Base-by-base conservation (phyloP, 2,888 invertebrate genomes). In the Ornithoptera alexandrae region DNA sequence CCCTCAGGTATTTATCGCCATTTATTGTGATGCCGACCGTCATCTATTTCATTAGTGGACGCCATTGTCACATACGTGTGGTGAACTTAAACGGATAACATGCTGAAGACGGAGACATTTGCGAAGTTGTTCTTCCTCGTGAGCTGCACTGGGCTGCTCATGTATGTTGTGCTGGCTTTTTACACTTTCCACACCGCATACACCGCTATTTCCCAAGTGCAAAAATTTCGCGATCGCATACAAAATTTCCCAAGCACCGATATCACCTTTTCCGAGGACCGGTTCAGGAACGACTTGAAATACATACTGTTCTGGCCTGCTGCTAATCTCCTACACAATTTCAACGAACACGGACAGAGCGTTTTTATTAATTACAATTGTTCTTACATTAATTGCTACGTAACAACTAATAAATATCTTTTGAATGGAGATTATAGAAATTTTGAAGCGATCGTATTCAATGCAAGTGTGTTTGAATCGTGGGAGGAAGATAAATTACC, bases 51-150 rank as follows among this genome's bases (percentile, higher is more conserved):
- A 72, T 74, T 76, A 65, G 61, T 58, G 69, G 71, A 64, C 72
- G 74, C 72, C 73, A 70, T 71, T 42, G 63, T 70, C 79, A 76
- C 79, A 87, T 87, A 85, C 81, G 80, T 77, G 70, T 83, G 30
- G 74, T 81, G 63, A 78, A 84, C 22, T 83, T 80, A 76, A 22
- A 8, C 22, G 10, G 15, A 39, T 24, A 69, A 59, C 36, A 70
- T 70, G 70, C 20, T 63, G 5, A 70, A 42, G 42, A 85, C 82
- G 0, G 83, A 83, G 64, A 82, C 80, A 15, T 84, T 86, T 64
- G 84, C 84, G 2, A 89, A 86, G 79, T 75, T 89, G 75, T 91
- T 91, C 74, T 89, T 90, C 72, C 63, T 86, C n/a, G 72, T 90
- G 20, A 85, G 85, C 70, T 80, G 86, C 65, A 80, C 78, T 17